A percentile compares a stretch with the other conserved stretches of the same genome.
Evolutionary conservation across 2,888 invertebrate species (phyloP).

Genomic region (Crematogaster levior): DNA sequence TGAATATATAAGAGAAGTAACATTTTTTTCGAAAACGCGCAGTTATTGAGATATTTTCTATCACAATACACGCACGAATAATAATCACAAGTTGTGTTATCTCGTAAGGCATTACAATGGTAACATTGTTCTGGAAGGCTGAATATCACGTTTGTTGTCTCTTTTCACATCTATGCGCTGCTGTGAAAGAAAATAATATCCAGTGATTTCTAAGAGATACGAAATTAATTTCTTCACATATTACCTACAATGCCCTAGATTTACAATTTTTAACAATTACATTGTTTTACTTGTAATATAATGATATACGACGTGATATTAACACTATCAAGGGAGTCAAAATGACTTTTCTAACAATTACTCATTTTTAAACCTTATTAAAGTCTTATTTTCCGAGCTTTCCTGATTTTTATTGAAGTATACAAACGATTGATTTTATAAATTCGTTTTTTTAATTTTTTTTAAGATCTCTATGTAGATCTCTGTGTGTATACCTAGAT

Average conservation of each 20-base stretch:
- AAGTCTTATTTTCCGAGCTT: too few relatives aligned
- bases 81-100: conserved; percentile 45
- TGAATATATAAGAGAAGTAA: background rate
- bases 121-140: conserved; percentile 41
- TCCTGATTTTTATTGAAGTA: too few relatives aligned
- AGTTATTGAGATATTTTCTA: background rate
- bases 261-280: background rate
- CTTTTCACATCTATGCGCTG: background rate
- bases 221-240: background rate
- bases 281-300: background rate
- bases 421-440: too few relatives aligned
- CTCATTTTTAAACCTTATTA: too few relatives aligned
- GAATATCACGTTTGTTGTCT: background rate
- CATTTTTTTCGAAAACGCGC: background rate
- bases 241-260: background rate
- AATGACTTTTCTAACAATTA: too few relatives aligned
- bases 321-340: too few relatives aligned
- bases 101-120: conserved; percentile 42
- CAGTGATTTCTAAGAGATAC: conserved; percentile 5
- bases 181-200: conserved; percentile 1
- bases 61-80: conserved; percentile 12
- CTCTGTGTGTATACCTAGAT: too few relatives aligned
- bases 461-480: too few relatives aligned
- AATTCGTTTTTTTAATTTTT: too few relatives aligned
- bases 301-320: too few relatives aligned